Conservation (phyloP, 2,888 invertebrate genomes). For the Mystacides longicornis region DNA sequence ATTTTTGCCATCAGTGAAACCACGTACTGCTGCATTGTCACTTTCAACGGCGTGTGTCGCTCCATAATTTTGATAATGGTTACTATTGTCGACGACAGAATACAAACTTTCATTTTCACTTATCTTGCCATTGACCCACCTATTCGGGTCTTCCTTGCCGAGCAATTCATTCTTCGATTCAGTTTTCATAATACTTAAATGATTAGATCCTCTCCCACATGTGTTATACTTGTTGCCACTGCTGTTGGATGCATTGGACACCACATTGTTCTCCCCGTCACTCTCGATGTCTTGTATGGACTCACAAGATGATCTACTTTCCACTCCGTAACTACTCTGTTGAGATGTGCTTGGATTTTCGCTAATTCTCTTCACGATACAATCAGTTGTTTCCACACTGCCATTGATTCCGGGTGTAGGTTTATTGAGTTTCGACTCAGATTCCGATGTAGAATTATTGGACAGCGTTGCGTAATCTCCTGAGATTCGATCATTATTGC, state of each 20-base stretch:
- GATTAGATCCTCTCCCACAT: too few species aligned
- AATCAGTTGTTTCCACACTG: not conserved
- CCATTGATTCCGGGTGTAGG: not conserved
- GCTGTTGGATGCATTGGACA: not conserved
- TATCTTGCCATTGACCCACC: not conserved
- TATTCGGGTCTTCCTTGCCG: too few species aligned
- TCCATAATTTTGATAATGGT: conserved; percentile 1
- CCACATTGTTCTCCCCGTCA: not conserved
- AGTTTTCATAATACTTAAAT: too few species aligned
- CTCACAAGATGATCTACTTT: conserved; percentile 9
- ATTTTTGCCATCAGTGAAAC: not conserved
- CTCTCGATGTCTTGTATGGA: conserved; percentile 6
- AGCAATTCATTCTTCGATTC: too few species aligned
- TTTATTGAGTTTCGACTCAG: not conserved
- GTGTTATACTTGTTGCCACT: too few species aligned
- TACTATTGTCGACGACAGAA: conserved; percentile 1
- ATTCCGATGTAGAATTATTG: conserved; percentile 7
- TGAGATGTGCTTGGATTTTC: not conserved
- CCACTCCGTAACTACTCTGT: not conserved
- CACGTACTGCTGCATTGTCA: not conserved
- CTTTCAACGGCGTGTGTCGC: not conserved
- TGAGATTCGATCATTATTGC: conserved; percentile 3
- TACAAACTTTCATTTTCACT: not conserved
- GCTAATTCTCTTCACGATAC: not conserved
- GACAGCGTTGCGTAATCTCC: not conserved